Percentiles rank a stretch among this genome's conserved stretches.
Conservation (phyloP, 2,113 vertebrate genomes). For the Laterallus jamaicensis region DNA sequence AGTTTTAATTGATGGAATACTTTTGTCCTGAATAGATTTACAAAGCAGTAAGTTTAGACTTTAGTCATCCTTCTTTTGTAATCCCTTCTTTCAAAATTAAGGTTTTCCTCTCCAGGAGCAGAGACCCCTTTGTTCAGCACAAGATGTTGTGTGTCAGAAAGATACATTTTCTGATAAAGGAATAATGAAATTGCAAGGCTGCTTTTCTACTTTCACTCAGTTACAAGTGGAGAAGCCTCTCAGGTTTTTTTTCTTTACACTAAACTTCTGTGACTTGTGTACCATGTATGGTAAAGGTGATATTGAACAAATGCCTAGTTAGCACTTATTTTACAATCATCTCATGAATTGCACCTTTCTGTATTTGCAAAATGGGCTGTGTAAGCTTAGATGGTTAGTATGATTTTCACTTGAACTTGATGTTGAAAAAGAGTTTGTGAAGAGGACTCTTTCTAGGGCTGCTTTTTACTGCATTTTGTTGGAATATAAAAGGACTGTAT, state of each 20-base stretch:
- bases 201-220: background rate
- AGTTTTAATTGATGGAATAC: background rate
- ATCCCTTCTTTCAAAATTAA: background rate
- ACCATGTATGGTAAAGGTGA: fast-evolving
- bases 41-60: background rate
- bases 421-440: background rate
- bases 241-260: background rate
- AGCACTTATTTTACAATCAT: background rate
- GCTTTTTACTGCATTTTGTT: background rate
- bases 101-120: background rate
- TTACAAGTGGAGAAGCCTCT: background rate
- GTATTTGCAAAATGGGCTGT: background rate
- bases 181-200: background rate
- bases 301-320: background rate
- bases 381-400: background rate
- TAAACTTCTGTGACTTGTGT: background rate
- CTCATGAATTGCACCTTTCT: background rate
- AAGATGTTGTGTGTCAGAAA: background rate
- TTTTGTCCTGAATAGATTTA: background rate
- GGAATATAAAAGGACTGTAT: background rate
- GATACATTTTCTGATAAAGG: background rate
- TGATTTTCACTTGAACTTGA: background rate
- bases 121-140: background rate
- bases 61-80: background rate
- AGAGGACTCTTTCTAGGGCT: background rate